A percentile compares a stretch with the other conserved stretches of the same genome.
Evolutionary conservation across 2,797 vertebrate genomes (phyloP).

Genomic region (Gadopsis bispinosus): DNA sequence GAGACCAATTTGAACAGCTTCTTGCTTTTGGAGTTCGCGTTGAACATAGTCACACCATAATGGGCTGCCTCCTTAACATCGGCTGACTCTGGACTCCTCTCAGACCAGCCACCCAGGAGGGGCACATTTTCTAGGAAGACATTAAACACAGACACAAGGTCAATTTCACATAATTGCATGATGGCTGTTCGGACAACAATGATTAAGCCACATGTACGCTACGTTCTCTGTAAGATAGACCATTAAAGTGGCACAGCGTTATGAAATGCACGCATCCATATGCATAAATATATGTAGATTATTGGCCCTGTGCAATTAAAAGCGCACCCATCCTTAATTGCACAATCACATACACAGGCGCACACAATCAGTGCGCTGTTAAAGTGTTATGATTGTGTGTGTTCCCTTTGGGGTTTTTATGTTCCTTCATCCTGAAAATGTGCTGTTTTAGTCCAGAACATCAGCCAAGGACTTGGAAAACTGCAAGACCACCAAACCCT

Average conservation of each 20-base stretch:
- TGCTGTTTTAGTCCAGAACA: constrained; percentile 14
- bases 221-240: neutral
- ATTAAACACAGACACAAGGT: constrained; percentile 4
- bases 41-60: constrained; percentile 55
- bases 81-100: constrained; percentile 26
- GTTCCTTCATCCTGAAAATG: constrained; percentile 23
- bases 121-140: constrained; percentile 32
- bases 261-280: neutral
- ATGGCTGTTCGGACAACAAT: neutral
- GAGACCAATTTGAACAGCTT: constrained; percentile 67
- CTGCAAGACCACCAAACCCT: constrained; percentile 17
- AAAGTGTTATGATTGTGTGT: neutral
- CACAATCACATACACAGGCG: too few relatives aligned
- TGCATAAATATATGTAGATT: neutral
- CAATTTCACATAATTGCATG: neutral
- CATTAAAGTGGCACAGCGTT: neutral
- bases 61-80: constrained; percentile 52
- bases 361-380: neutral
- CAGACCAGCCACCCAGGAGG: constrained; percentile 63
- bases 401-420: constrained; percentile 1
- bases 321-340: neutral
- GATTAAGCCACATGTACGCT: neutral
- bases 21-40: constrained; percentile 53
- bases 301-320: neutral
- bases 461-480: constrained; percentile 39